These are phyloP conservation scores for Ceraclea dissimilis DNA, from an alignment of 2,888 invertebrate species.

Conservation along the genomic window DNA sequence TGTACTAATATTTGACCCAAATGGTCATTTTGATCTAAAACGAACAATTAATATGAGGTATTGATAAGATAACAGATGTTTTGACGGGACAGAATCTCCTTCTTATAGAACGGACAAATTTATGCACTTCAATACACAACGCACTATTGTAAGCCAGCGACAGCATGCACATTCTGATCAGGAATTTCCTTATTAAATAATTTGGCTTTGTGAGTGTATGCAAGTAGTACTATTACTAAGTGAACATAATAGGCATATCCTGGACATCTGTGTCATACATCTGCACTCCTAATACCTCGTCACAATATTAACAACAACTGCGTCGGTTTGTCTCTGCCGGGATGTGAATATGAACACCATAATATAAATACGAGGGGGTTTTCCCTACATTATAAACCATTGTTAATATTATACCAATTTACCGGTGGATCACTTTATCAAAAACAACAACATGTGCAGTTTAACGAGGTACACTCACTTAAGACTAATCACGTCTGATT, in stretches of 20 bases:
- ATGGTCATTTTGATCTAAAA: no score
- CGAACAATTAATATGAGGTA: no score
- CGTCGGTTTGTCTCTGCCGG: background rate
- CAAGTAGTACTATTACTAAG: conserved; percentile 12
- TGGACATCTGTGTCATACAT: conserved; percentile 26
- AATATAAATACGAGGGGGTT: background rate
- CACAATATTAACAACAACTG: no score
- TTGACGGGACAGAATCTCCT: no score
- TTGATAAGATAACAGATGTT: no score
- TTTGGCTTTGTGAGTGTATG: conserved; percentile 8
- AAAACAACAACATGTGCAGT: background rate
- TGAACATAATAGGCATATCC: conserved; percentile 26
- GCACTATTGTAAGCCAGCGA: no score
- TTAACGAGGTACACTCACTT: background rate
- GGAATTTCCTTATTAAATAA: conserved; percentile 11
- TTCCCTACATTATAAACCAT: background rate
- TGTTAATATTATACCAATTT: background rate
- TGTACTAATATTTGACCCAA: no score
- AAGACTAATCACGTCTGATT: background rate
- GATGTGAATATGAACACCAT: no score
- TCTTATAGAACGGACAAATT: conserved; percentile 1
- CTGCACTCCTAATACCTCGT: conserved; percentile 15
- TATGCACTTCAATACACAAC: background rate
- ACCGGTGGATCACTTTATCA: conserved; percentile 1
- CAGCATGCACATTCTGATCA: background rate